Percentiles rank a stretch among this genome's conserved stretches.
Evolutionary conservation across 2,797 vertebrate genomes (phyloP).

Genomic region (Eremophila alpestris): DNA sequence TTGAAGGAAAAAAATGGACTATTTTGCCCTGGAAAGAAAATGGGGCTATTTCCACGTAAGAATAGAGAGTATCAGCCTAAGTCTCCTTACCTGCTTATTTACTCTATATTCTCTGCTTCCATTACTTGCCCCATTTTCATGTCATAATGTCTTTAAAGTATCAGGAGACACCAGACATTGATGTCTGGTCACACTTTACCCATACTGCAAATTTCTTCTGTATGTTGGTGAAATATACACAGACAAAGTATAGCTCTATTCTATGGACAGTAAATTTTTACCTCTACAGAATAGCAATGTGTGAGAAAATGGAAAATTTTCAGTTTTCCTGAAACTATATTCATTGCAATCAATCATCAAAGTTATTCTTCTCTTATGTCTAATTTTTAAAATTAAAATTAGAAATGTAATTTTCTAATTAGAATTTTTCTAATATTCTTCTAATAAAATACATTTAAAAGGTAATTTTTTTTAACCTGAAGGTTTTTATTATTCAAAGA

Average conservation of each 20-base stretch:
- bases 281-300: not conserved
- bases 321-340: not conserved
- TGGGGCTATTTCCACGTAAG: not conserved
- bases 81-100: not conserved
- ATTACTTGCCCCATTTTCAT: not conserved
- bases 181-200: not conserved
- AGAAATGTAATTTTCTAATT: not conserved
- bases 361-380: not conserved
- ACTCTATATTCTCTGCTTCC: not conserved
- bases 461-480: not conserved
- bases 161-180: not conserved
- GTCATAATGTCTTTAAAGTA: not conserved
- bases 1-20: not conserved
- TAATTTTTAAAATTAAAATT: not conserved
- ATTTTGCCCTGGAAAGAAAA: not conserved
- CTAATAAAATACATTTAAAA: not conserved
- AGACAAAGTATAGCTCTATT: not conserved
- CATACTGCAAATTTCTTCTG: not conserved
- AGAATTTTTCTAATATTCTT: not conserved
- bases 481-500: not conserved
- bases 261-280: not conserved
- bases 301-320: not conserved
- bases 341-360: not conserved
- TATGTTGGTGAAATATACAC: not conserved
- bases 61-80: not conserved